Percentiles rank a stretch among this genome's conserved stretches.
phyloP scores from a whole-genome alignment of 2,113 vertebrate genomes.

The human region GRCh38 chr6:46314501-46315000 shows the following conservation, averaged over 20 bases:
- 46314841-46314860: no score
- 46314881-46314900: no score
- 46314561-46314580: conserved; percentile 41
- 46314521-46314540: conserved; percentile 46
- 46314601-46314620: conserved; percentile 53
- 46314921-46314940: no score
- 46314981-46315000: no score
- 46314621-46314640: not conserved
- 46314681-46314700: not conserved
- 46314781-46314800: no score
- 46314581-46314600: conserved; percentile 49
- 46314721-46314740: not conserved
- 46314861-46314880: no score
- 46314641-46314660: not conserved
- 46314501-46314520: not conserved
- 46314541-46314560: conserved; percentile 61
- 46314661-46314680: conserved; percentile 23
- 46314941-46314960: no score
- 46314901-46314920: no score
- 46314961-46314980: no score
- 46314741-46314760: not conserved
- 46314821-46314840: no score
- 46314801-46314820: no score
- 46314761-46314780: not conserved
- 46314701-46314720: conserved; percentile 25